Evolutionary conservation across 2,113 vertebrate species (phyloP), one percentile per base, ranked within the genome.

Genomic region (Anguilla japonica): DNA sequence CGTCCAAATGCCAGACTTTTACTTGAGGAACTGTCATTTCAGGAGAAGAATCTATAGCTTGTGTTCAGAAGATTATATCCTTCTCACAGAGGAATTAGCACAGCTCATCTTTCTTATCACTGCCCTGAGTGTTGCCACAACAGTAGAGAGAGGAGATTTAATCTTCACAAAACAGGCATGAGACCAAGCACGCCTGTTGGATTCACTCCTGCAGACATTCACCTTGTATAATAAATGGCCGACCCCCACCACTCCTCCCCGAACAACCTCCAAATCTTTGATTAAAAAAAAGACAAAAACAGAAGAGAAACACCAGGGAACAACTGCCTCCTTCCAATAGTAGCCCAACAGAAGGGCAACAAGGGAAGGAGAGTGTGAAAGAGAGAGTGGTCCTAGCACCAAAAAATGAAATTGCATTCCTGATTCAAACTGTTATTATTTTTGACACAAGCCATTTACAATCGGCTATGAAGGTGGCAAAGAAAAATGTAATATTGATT

Each of bases 391-490:
- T 93, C 87, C 7, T 94, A 78, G 93, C 92, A 89, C 93, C 50
- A 89, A 91, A 90, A 91, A 95, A 91, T 88, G 89, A 95, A 95
- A 96, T 95, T 95, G 95, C 95, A 95, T 96, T 96, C 91, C 94
- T 93, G 94, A 96, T 96, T 95, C 93, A 94, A 94, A 94, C 94
- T 95, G 95, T 95, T 96, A 96, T 96, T 96, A 95, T 96, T 96
- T 96, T 95, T 96, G 95, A 96, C 95, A 96, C 94, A 95, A 96
- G 94, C 94, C 95, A 96, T 96, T 96, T 96, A 96, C 95, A 96
- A 96, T 94, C 50, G 93, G 94, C 95, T 93, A 94, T 93, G 95
- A 95, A 96, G 95, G 95, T 96, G 95, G 95, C 94, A 92, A 95
- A 94, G 94, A 94, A 96, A 95, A 95, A 95, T 96, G 94, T 95